Evolutionary conservation across 2,113 vertebrate species (phyloP), one percentile per base, ranked within the genome.

Genomic region (Pontoporia blainvillei): DNA sequence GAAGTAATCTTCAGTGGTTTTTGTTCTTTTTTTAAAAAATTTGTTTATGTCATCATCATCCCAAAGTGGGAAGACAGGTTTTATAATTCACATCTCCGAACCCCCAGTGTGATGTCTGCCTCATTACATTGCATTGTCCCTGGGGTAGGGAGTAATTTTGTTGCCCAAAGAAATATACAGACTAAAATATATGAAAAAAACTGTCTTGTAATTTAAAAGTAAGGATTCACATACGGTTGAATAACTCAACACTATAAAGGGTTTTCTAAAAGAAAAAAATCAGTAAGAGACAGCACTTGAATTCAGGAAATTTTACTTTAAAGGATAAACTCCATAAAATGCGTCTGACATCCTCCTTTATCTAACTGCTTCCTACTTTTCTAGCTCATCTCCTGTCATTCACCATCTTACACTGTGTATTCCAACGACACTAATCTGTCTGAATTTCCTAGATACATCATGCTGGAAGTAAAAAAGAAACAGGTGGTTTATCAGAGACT

Each of bases 201-300:
- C 12, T 86, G 6, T 82, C 39, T 85, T 97, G 10, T 81, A 59
- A 76, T 90, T 81, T 91, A 29, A 41, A 95, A 93, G 49, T 52
- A 86, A 93, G 41, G 46, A 93, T 95, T 96, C 17, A 62, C 13
- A 89, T 78, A 64, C 41, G 71, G 67, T 95, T 94, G n/a, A 76
- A 52, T 82, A 94, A 85, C 21, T 78, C 86, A 94, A 71, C 27
- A 62, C 41, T 79, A 6, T 83, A 25, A 57, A 64, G 34, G 2
- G 3, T 34, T 76, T 83, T 87, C 92, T 87, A 39, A 69, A 94
- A 83, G 49, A 61, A 86, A 85, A 85, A 72, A 76, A 62, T 29
- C 25, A 91, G 6, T 39, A 71, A 67, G 25, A 83, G 2, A 92
- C 2, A 90, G 8, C 46, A 46, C 89, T 75, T 31, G 18, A 86